Conservation (phyloP, 2,888 invertebrate species). For the Drosophila stalkeri region DNA sequence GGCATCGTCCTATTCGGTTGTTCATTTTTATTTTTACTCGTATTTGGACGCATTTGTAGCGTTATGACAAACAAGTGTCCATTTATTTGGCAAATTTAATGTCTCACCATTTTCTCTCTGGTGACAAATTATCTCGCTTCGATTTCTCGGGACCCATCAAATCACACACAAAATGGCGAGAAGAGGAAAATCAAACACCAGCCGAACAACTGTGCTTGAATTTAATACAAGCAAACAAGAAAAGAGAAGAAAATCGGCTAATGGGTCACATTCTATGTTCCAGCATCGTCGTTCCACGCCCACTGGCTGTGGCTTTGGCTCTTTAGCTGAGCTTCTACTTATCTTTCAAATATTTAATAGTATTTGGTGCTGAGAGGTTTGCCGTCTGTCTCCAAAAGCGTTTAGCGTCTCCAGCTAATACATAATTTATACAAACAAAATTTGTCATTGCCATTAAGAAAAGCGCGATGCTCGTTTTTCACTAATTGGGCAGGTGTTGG, state of each 20-base stretch:
- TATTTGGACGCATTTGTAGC: conserved; percentile 78
- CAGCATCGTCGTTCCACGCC: conserved; percentile 13
- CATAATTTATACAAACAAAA: conserved; percentile 74
- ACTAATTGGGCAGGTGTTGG: conserved; percentile 74
- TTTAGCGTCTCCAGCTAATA: conserved; percentile 64
- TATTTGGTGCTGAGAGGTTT: conserved; percentile 42
- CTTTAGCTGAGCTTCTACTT: conserved; percentile 51
- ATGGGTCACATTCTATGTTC: conserved; percentile 67
- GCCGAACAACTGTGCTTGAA: conserved; percentile 68
- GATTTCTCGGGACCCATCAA: conserved; percentile 68
- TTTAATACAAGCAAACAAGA: conserved; percentile 52
- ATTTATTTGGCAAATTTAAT: conserved; percentile 80
- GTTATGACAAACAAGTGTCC: conserved; percentile 81
- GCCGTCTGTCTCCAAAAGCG: conserved; percentile 38
- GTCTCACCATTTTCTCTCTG: conserved; percentile 74
- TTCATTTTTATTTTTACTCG: conserved; percentile 63
- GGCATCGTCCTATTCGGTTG: conserved; percentile 41
- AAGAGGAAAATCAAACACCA: conserved; percentile 9
- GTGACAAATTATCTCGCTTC: conserved; percentile 78
- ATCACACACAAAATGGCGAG: conserved; percentile 21
- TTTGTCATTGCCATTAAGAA: conserved; percentile 76
- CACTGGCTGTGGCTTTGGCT: conserved; percentile 28
- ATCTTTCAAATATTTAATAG: conserved; percentile 75
- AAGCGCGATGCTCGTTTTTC: conserved; percentile 50
- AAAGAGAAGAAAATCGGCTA: conserved; percentile 44